Conservation (phyloP, 2,888 invertebrate species). For the Dioctria linearis region DNA sequence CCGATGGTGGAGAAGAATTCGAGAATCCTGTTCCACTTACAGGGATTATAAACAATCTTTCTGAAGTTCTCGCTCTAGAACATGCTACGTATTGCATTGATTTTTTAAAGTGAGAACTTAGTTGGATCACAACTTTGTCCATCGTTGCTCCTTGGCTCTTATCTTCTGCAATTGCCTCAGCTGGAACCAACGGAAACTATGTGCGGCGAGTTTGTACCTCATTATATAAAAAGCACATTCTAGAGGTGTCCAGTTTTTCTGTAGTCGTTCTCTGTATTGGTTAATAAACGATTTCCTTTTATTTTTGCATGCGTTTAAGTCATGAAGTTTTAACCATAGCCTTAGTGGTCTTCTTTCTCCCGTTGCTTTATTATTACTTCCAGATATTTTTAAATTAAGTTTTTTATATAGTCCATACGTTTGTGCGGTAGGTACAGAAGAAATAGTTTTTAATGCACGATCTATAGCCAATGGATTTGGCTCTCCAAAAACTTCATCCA, state of each 20-base stretch:
- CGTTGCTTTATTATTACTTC: not conserved
- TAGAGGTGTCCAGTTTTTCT: not conserved
- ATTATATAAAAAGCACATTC: not conserved
- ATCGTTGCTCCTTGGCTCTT: slow-evolving; percentile 5
- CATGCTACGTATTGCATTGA: not conserved
- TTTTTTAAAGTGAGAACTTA: slow-evolving; percentile 15
- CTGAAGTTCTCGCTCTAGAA: slow-evolving; percentile 1
- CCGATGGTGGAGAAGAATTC: slow-evolving; percentile 6
- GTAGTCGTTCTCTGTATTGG: not conserved
- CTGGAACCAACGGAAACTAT: not conserved
- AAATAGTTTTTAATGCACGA: not conserved
- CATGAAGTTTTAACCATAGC: not conserved
- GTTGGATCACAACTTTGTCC: not conserved
- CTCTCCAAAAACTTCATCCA: slow-evolving; percentile 15
- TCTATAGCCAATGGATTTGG: not conserved
- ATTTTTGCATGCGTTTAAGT: not conserved
- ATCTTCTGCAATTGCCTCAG: not conserved
- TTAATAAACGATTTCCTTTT: not conserved
- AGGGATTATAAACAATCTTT: slow-evolving; percentile 1
- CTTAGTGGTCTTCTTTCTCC: slow-evolving; percentile 13
- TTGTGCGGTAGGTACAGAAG: not conserved
- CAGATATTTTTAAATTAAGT: slow-evolving; percentile 2
- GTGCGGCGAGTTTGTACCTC: not conserved
- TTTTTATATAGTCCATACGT: not conserved
- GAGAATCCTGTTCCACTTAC: slow-evolving; percentile 14